phyloP scores from a whole-genome alignment of 2,797 vertebrate genomes.

The Gouania willdenowi region DNA sequence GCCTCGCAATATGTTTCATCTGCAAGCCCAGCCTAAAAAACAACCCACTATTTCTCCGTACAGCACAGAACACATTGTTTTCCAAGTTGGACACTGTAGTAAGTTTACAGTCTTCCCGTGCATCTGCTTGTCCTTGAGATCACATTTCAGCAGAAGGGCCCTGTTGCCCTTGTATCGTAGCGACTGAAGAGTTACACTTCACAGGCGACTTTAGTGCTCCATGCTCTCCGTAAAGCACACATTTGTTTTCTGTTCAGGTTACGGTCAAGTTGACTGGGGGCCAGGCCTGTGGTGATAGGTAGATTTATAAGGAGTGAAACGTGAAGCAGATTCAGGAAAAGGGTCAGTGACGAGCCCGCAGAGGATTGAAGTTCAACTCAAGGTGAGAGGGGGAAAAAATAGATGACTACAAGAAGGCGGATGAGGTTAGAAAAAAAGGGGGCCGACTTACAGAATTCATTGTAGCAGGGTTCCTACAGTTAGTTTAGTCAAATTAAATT shows the following conservation, averaged over 20 bases:
- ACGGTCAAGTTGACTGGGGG: slow-evolving; percentile 16
- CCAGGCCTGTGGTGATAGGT: slow-evolving; percentile 25
- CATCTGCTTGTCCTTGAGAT: slow-evolving; percentile 1
- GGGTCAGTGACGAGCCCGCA: slow-evolving; percentile 39
- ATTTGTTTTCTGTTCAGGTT: slow-evolving; percentile 27
- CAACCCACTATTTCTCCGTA: slow-evolving; percentile 17
- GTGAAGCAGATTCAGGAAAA: slow-evolving; percentile 29
- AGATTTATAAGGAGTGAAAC: slow-evolving; percentile 69
- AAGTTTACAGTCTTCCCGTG: slow-evolving; percentile 10
- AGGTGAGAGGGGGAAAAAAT: slow-evolving; percentile 38
- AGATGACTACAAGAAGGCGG: too few relatives aligned
- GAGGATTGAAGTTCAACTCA: slow-evolving; percentile 57
- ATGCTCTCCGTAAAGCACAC: slow-evolving; percentile 5
- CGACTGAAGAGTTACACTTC: slow-evolving; percentile 19
- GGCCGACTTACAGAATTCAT: too few relatives aligned
- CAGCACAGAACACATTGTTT: slow-evolving; percentile 34
- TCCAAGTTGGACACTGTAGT: slow-evolving; percentile 28
- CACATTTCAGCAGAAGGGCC: slow-evolving; percentile 14
- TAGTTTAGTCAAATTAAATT: too few relatives aligned
- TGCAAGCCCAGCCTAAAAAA: slow-evolving; percentile 22
- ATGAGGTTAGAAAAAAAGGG: too few relatives aligned
- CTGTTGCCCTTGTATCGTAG: slow-evolving; percentile 2
- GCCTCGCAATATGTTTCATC: slow-evolving; percentile 47
- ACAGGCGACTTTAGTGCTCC: neutral
- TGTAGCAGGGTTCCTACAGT: too few relatives aligned